Base-by-base conservation (phyloP, 2,113 vertebrate genomes). In the Motacilla alba region DNA sequence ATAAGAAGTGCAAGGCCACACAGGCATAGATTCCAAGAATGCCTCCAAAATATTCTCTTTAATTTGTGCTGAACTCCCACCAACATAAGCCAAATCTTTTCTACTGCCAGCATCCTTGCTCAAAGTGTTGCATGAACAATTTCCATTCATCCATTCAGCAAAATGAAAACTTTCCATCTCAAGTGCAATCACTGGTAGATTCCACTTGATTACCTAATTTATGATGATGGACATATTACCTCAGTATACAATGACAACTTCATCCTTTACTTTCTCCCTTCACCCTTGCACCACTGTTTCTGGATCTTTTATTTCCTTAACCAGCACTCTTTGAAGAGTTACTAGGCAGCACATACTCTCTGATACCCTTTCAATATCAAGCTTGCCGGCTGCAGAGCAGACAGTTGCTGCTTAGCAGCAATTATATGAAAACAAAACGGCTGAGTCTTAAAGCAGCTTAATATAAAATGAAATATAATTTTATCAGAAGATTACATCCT, bases 351-450 rank as follows among this genome's bases (percentile, higher is more conserved):
- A 75, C 18, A 37, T 14, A 52, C 64, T 46, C 22, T 80, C 88
- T 87, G 52, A 95, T 83, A 94, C 17, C 27, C 52, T 93, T 69
- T 82, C 88, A 92, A 94, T 59, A 94, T 33, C 85, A 70, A 63
- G 47, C 31, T 93, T 94, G 78, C 43, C 49, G 93, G 82, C 77
- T 89, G 46, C 44, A 89, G 75, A 92, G 43, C 44, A 95, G 53
- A 85, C 82, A 90, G 76, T 64, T 83, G 86, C 75, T 87, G 52
- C 55, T 67, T 39, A 86, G 66, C 47, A 96, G 59, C 59, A 96
- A 96, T 95, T 95, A 84, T 17, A 64, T 4, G 27, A 68, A 77
- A 93, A 96, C 89, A 91, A 96, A 90, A 91, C 69, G 85, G 47
- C 72, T 75, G 77, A 95, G 62, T 76, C 67, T 81, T 93, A 85